Percentiles rank a stretch among this genome's conserved stretches.
phyloP scores from a whole-genome alignment of 2,113 vertebrate genomes.

The Ornithorhynchus anatinus region DNA sequence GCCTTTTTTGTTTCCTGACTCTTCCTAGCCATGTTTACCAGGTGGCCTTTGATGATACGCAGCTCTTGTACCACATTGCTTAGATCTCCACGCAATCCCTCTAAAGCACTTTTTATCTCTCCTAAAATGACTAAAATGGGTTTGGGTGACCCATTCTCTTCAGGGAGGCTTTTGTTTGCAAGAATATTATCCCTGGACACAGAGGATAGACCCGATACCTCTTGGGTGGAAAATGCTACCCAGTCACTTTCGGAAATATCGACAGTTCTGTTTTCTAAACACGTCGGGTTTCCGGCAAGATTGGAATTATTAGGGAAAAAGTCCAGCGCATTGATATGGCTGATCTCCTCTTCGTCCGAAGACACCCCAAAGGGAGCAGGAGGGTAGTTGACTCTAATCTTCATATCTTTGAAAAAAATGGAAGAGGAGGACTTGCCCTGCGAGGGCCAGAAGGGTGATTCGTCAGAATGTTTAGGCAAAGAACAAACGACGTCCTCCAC shows the following conservation, averaged over 20 bases:
- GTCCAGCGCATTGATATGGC: background rate
- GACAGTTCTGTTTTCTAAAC: background rate
- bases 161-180: background rate
- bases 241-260: background rate
- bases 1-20: background rate
- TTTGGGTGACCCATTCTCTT: background rate
- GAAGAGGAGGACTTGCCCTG: background rate
- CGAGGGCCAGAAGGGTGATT: slow-evolving; percentile 27
- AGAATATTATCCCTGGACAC: background rate
- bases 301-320: slow-evolving; percentile 18
- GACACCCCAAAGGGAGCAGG: background rate
- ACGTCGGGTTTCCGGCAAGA: background rate
- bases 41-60: slow-evolving; percentile 3
- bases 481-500: slow-evolving; percentile 8
- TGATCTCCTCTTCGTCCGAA: slow-evolving; percentile 21
- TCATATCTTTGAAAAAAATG: slow-evolving; percentile 11
- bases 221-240: background rate
- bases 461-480: background rate
- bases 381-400: background rate
- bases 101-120: slow-evolving; percentile 37
- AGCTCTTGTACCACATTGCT: slow-evolving; percentile 28
- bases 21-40: background rate
- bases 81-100: slow-evolving; percentile 36
- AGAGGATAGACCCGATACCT: background rate
- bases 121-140: background rate